A percentile compares a stretch with the other conserved stretches of the same genome.
These are phyloP conservation scores for Mnemiopsis leidyi DNA, from an alignment of 37 sponge, comb jelly and placozoan species.

Conservation along the genomic window DNA sequence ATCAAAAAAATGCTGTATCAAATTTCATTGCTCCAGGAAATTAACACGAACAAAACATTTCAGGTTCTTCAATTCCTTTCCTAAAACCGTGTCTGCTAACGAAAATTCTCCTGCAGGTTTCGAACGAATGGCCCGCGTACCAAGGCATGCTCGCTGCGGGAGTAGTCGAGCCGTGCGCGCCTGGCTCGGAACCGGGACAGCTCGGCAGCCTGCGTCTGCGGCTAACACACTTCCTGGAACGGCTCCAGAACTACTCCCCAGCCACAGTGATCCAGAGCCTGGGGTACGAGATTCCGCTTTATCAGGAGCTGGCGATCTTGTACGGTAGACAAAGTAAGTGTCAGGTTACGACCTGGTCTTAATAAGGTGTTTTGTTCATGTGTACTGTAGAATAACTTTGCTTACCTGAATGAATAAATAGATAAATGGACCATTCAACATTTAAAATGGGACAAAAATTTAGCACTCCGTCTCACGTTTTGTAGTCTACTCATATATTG, in stretches of 20 bases:
- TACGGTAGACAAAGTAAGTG: conserved; percentile 46
- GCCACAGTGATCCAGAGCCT: background rate
- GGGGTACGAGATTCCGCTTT: conserved; percentile 18
- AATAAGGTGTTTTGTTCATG: too few relatives aligned
- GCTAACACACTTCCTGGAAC: conserved; percentile 46
- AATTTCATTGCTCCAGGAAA: too few relatives aligned
- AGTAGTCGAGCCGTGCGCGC: background rate
- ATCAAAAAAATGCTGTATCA: too few relatives aligned
- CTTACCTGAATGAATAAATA: too few relatives aligned
- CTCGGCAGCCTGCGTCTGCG: background rate
- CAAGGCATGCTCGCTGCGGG: background rate
- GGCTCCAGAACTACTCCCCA: conserved; percentile 23
- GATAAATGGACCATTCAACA: too few relatives aligned
- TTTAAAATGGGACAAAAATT: too few relatives aligned
- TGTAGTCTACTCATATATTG: too few relatives aligned
- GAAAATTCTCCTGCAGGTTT: background rate
- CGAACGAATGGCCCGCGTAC: conserved; percentile 51
- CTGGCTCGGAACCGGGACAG: conserved; percentile 30
- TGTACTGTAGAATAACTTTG: too few relatives aligned
- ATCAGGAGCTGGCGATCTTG: conserved; percentile 37
- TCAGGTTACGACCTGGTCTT: too few relatives aligned
- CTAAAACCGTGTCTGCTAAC: background rate
- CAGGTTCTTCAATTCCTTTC: too few relatives aligned
- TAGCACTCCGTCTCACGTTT: too few relatives aligned
- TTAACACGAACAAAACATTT: too few relatives aligned